A percentile compares a stretch with the other conserved stretches of the same genome.
Conservation (phyloP, 2,888 invertebrate genomes). For the Callyntrura sp. region DNA sequence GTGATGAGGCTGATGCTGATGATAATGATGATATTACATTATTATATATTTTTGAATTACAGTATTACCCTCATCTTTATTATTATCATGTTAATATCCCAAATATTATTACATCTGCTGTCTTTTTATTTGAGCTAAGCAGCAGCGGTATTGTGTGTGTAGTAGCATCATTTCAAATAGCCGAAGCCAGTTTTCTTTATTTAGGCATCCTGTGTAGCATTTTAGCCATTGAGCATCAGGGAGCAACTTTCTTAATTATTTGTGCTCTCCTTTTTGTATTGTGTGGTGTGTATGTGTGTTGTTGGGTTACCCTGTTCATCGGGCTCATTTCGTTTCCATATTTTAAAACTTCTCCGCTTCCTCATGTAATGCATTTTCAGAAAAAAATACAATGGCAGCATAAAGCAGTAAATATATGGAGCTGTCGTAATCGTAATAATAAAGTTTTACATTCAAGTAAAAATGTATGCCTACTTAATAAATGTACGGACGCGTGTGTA, state of each 20-base stretch:
- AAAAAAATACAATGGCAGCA: constrained; percentile 7
- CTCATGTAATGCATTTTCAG: constrained; percentile 29
- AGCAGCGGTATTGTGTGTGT: background rate
- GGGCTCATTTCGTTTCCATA: constrained; percentile 4
- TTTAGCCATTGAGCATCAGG: constrained; percentile 27
- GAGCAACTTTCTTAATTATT: constrained; percentile 45
- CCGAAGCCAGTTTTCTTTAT: constrained; percentile 29
- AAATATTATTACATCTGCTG: constrained; percentile 46
- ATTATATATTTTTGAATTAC: constrained; percentile 6
- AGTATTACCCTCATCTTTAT: constrained; percentile 34
- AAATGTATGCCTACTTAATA: background rate
- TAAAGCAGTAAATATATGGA: constrained; percentile 23
- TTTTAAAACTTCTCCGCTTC: constrained; percentile 23
- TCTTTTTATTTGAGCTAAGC: background rate
- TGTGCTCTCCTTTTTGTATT: constrained; percentile 28
- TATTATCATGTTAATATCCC: constrained; percentile 7
- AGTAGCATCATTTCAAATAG: background rate
- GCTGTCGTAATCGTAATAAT: constrained; percentile 18
- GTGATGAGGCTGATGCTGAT: background rate
- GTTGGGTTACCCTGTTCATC: constrained; percentile 13
- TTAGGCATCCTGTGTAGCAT: constrained; percentile 3
- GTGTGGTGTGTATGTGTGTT: background rate
- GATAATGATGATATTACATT: constrained; percentile 32
- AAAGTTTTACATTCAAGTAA: constrained; percentile 31
- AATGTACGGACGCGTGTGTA: constrained; percentile 10